phyloP scores from a whole-genome alignment of 2,797 vertebrate genomes.

The Spinibarbus caldwelli region DNA sequence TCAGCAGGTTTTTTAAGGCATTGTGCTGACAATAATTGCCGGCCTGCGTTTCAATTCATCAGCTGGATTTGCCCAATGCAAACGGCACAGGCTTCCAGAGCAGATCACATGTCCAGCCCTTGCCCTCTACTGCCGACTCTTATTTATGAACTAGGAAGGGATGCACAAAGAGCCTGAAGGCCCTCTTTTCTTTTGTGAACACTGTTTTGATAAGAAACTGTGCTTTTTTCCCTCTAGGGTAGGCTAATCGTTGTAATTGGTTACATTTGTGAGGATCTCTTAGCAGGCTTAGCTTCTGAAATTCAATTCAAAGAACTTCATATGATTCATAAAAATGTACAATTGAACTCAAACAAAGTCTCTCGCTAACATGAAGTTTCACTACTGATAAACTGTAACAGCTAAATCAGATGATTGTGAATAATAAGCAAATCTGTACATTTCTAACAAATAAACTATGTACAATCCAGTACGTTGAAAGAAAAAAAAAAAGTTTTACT shows the following conservation, averaged over 20 bases:
- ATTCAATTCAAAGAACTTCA: constrained; percentile 21
- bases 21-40: constrained; percentile 84
- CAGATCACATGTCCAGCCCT: constrained; percentile 77
- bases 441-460: constrained; percentile 42
- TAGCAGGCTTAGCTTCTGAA: constrained; percentile 11
- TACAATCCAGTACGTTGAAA: constrained; percentile 22
- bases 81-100: constrained; percentile 69
- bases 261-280: background rate
- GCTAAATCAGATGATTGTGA: constrained; percentile 39
- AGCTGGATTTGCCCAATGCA: constrained; percentile 83
- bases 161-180: constrained; percentile 31
- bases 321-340: constrained; percentile 32
- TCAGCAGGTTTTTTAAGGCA: constrained; percentile 91
- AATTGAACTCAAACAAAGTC: constrained; percentile 34
- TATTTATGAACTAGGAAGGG: constrained; percentile 60
- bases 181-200: constrained; percentile 27
- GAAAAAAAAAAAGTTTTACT: background rate
- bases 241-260: background rate
- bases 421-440: constrained; percentile 42
- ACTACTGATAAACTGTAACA: constrained; percentile 67
- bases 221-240: background rate
- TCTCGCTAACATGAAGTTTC: constrained; percentile 26
- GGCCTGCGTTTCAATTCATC: constrained; percentile 82
- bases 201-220: constrained; percentile 27
- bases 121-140: constrained; percentile 78